These are phyloP conservation scores for Cryptotis parvus DNA, from an alignment of 2,113 vertebrate species.

Conservation along the genomic window DNA sequence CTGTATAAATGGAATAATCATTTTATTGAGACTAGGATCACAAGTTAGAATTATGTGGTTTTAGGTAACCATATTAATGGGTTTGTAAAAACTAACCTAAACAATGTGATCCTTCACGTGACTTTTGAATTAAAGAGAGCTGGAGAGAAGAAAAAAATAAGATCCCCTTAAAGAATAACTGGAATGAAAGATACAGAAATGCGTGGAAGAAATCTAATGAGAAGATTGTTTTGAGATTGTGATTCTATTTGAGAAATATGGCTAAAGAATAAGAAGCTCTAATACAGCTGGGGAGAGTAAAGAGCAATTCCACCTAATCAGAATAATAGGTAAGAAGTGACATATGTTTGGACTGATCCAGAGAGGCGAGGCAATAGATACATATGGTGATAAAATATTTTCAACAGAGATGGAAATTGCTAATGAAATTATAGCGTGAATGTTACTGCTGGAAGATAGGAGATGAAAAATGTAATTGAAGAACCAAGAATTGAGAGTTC, in stretches of 20 bases:
- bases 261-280: background rate
- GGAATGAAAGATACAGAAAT: background rate
- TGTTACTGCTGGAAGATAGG: slow-evolving; percentile 15
- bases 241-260: background rate
- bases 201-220: background rate
- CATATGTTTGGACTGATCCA: slow-evolving; percentile 35
- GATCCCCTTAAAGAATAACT: background rate
- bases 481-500: slow-evolving; percentile 7
- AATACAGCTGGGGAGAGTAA: background rate
- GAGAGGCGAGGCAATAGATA: background rate
- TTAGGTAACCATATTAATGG: slow-evolving; percentile 30
- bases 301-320: background rate
- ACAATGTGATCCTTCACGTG: background rate
- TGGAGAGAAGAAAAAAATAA: slow-evolving; percentile 24
- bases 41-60: background rate
- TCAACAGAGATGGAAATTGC: background rate
- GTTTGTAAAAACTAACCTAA: background rate
- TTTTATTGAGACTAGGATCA: slow-evolving; percentile 17
- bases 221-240: background rate
- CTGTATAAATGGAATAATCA: slow-evolving; percentile 7
- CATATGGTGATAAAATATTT: slow-evolving; percentile 17
- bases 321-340: background rate
- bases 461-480: slow-evolving; percentile 47
- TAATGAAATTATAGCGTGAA: slow-evolving; percentile 46
- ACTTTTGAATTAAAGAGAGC: background rate